phyloP scores from a whole-genome alignment of 2,888 invertebrate species.

The Brachypterus glaber region DNA sequence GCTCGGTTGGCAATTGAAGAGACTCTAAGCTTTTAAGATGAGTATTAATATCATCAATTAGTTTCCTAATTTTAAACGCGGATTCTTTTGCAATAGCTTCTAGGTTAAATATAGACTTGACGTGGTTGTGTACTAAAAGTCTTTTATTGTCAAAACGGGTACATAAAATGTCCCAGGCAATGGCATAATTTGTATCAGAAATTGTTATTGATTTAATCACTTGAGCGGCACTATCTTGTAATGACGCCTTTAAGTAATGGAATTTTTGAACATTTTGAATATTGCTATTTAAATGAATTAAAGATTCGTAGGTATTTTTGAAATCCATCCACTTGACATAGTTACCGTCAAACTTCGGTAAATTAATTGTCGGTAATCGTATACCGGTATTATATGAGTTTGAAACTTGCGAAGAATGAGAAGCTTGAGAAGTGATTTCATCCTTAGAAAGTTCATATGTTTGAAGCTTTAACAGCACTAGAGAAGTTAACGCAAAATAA shows the following conservation, averaged over 20 bases:
- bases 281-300: not conserved
- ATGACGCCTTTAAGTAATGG: no score
- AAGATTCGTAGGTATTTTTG: no score
- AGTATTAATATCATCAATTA: conserved; percentile 1
- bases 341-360: conserved; percentile 2
- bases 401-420: no score
- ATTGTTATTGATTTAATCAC: not conserved
- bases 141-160: not conserved
- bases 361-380: not conserved
- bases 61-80: conserved; percentile 1
- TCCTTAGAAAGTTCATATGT: not conserved
- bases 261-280: conserved; percentile 1
- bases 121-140: not conserved
- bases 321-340: conserved; percentile 1
- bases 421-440: not conserved
- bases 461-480: not conserved
- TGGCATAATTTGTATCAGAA: not conserved
- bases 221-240: conserved; percentile 1
- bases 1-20: no score
- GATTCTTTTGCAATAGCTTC: not conserved
- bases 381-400: conserved; percentile 1
- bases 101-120: not conserved
- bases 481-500: not conserved
- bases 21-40: no score
- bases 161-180: conserved; percentile 1